Evolutionary conservation across 1,140 invertebrate species (phyloP).

Genomic region (Caenorhabditis brenneri): DNA sequence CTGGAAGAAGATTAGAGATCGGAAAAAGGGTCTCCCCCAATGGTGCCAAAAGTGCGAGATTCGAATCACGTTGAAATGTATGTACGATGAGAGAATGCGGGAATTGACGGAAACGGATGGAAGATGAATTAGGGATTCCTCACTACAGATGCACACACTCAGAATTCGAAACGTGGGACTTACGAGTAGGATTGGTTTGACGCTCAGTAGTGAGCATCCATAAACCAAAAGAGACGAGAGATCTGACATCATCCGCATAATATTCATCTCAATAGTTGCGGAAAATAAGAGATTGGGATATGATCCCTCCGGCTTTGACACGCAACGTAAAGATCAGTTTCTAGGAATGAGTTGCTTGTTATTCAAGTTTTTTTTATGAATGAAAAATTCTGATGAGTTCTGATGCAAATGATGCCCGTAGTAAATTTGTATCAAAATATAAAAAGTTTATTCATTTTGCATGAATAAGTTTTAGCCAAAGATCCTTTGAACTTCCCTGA

Average conservation of each 20-base stretch:
- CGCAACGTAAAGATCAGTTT: not conserved
- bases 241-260: not conserved
- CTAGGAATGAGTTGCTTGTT: not conserved
- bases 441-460: too few relatives aligned
- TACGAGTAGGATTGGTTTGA: not conserved
- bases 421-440: too few relatives aligned
- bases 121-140: slow-evolving; percentile 16
- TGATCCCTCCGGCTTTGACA: not conserved
- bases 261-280: not conserved
- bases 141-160: not conserved
- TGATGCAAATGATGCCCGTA: too few relatives aligned
- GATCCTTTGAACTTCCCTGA: too few relatives aligned
- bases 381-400: too few relatives aligned
- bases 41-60: not conserved
- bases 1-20: slow-evolving; percentile 20
- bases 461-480: too few relatives aligned
- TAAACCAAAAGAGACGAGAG: not conserved
- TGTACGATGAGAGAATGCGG: not conserved
- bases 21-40: not conserved
- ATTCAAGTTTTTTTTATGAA: not conserved
- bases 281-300: not conserved
- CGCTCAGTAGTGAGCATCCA: not conserved
- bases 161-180: slow-evolving; percentile 26
- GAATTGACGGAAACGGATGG: not conserved
- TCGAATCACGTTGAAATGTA: not conserved